phyloP scores from a whole-genome alignment of 1,140 invertebrate genomes.

The Cyphomyrmex costatus region DNA sequence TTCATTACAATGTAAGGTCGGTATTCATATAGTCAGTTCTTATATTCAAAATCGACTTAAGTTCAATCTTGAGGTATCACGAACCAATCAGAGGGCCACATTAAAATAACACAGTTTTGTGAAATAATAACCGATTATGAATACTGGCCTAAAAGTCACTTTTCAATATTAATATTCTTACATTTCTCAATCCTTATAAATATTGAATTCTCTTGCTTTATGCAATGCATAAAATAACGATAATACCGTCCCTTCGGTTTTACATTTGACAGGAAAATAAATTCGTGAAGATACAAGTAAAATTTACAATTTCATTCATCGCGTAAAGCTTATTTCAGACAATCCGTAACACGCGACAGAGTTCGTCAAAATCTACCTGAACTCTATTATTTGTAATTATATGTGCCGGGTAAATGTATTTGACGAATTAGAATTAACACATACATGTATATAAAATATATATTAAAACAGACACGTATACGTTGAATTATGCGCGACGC shows the following conservation, averaged over 20 bases:
- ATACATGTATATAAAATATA: not conserved
- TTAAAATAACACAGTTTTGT: too few relatives aligned
- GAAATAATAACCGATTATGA: too few relatives aligned
- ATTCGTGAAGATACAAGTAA: not conserved
- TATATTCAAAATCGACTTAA: too few relatives aligned
- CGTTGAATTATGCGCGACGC: too few relatives aligned
- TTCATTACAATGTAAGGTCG: not conserved
- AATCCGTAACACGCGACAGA: not conserved
- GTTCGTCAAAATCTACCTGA: not conserved
- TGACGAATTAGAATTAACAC: not conserved
- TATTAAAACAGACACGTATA: not conserved
- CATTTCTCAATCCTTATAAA: not conserved
- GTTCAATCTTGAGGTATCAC: too few relatives aligned
- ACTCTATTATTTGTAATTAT: constrained; percentile 5
- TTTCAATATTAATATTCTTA: constrained; percentile 3
- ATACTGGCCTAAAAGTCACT: too few relatives aligned
- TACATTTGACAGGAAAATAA: not conserved
- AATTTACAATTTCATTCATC: not conserved
- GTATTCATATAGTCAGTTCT: too few relatives aligned
- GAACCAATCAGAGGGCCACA: too few relatives aligned
- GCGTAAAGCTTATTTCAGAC: constrained; percentile 2
- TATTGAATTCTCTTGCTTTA: not conserved
- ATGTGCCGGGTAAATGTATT: constrained; percentile 2
- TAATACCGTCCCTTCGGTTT: not conserved
- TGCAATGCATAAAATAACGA: constrained; percentile 4